Evolutionary conservation across 2,797 vertebrate genomes (phyloP).

Genomic region (Acrossocheilus fasciatus): DNA sequence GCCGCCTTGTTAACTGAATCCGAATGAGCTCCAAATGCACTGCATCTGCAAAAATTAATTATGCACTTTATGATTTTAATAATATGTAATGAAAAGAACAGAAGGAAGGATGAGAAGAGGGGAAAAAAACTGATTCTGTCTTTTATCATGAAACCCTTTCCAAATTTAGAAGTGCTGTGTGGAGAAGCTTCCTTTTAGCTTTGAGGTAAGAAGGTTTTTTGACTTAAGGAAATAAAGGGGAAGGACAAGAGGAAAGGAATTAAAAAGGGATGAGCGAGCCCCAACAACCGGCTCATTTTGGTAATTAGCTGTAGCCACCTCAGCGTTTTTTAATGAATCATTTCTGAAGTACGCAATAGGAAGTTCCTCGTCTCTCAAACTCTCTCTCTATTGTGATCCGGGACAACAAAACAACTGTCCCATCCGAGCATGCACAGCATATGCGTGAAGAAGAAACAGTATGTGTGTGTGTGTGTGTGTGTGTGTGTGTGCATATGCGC

Average conservation of each 20-base stretch:
- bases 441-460: constrained; percentile 34
- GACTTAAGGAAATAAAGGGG: constrained; percentile 68
- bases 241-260: constrained; percentile 51
- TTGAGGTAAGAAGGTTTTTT: constrained; percentile 71
- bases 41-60: constrained; percentile 78
- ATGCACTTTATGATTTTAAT: constrained; percentile 78
- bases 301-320: constrained; percentile 88
- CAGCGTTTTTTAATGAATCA: constrained; percentile 90
- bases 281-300: constrained; percentile 77
- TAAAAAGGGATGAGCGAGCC: constrained; percentile 53
- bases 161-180: constrained; percentile 78
- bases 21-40: constrained; percentile 63
- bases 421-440: constrained; percentile 35
- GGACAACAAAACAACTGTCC: constrained; percentile 61
- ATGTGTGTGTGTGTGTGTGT: constrained; percentile 33
- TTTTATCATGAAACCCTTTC: constrained; percentile 71
- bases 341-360: constrained; percentile 81
- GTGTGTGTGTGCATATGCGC: constrained; percentile 57
- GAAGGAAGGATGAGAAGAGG: constrained; percentile 65
- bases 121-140: constrained; percentile 60
- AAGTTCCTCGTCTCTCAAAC: constrained; percentile 55
- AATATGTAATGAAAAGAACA: constrained; percentile 70
- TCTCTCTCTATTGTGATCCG: constrained; percentile 28
- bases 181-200: constrained; percentile 71
- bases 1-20: constrained; percentile 47